These are phyloP conservation scores for Tiliacea citrago DNA, from an alignment of 2,888 invertebrate genomes.

Conservation along the genomic window DNA sequence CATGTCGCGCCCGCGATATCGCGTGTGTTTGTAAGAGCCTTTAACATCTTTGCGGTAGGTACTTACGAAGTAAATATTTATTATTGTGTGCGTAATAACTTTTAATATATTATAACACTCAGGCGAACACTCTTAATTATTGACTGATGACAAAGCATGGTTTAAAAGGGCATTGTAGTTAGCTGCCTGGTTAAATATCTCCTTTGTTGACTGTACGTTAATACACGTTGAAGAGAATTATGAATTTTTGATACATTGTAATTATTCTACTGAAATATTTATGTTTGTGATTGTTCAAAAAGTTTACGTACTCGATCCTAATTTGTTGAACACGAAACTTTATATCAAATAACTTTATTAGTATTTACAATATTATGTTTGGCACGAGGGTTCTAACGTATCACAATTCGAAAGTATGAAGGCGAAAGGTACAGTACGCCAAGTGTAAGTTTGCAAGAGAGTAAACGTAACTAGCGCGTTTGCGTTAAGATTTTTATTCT, in stretches of 20 bases:
- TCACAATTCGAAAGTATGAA: conserved; percentile 72
- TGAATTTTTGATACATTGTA: conserved; percentile 27
- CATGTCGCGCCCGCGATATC: too few species aligned
- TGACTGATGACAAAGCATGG: not conserved
- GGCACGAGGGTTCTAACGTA: conserved; percentile 73
- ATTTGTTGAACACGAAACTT: conserved; percentile 62
- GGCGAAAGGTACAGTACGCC: conserved; percentile 54
- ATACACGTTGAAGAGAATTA: conserved; percentile 14
- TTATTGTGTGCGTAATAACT: not conserved
- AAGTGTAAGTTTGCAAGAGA: too few species aligned
- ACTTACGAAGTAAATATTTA: conserved; percentile 7
- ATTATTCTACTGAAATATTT: conserved; percentile 49
- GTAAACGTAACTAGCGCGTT: too few species aligned
- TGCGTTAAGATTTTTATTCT: too few species aligned
- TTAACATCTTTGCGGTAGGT: not conserved
- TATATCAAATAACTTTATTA: conserved; percentile 62
- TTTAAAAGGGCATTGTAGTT: not conserved
- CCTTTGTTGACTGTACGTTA: conserved; percentile 16
- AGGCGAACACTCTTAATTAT: not conserved
- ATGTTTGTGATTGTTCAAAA: conserved; percentile 39
- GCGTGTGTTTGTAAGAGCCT: too few species aligned
- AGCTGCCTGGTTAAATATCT: not conserved
- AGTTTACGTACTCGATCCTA: conserved; percentile 40
- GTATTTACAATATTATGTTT: conserved; percentile 70
- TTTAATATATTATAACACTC: conserved; percentile 1